These are phyloP conservation scores for Nomada ferruginata DNA, from an alignment of 2,888 invertebrate genomes.

Conservation along the genomic window DNA sequence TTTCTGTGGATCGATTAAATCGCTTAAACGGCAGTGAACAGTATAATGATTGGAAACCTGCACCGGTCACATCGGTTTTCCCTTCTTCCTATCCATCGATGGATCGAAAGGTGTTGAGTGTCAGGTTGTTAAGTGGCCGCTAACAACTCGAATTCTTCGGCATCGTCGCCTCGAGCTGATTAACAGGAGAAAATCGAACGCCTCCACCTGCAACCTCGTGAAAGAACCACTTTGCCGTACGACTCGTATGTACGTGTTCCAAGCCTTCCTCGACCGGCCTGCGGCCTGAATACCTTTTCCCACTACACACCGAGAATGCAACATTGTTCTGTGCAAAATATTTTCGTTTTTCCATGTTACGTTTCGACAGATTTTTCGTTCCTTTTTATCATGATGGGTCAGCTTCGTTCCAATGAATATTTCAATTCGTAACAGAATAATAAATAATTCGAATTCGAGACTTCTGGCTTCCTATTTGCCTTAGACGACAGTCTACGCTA, in stretches of 20 bases:
- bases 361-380: too few species aligned
- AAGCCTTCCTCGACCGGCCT: background rate
- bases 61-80: conserved; percentile 17
- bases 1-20: conserved; percentile 12
- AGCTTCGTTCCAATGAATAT: too few species aligned
- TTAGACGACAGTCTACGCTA: too few species aligned
- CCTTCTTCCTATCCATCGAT: conserved; percentile 18
- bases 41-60: conserved; percentile 15
- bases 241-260: conserved; percentile 17
- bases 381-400: too few species aligned
- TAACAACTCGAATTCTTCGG: conserved; percentile 61
- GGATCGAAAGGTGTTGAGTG: conserved; percentile 54
- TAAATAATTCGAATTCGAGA: too few species aligned
- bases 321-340: background rate
- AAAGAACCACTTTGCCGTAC: conserved; percentile 47
- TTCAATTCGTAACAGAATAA: too few species aligned
- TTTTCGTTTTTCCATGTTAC: background rate
- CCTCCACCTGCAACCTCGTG: conserved; percentile 8
- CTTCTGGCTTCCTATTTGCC: too few species aligned
- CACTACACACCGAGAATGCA: too few species aligned
- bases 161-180: conserved; percentile 44
- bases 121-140: conserved; percentile 61
- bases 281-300: background rate
- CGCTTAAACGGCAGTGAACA: background rate
- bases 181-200: conserved; percentile 59